phyloP scores from a whole-genome alignment of 2,113 vertebrate species.

The Sinocyclocheilus maitianheensis region DNA sequence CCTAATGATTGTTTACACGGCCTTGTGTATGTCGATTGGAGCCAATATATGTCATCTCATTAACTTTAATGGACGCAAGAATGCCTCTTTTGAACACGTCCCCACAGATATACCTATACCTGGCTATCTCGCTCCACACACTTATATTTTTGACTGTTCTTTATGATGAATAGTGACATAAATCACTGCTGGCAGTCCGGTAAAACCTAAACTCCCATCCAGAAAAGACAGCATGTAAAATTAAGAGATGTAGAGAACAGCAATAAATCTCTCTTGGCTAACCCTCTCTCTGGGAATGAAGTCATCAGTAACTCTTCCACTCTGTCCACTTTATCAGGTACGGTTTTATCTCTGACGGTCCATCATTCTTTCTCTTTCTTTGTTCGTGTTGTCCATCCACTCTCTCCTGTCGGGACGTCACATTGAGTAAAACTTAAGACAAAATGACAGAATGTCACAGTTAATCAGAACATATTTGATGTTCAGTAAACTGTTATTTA shows the following conservation, averaged over 20 bases:
- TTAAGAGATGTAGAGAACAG: conserved; percentile 46
- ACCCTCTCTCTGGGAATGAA: not conserved
- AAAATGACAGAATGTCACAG: not conserved
- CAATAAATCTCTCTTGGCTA: conserved; percentile 46
- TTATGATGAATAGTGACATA: conserved; percentile 40
- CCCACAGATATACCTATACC: conserved; percentile 13
- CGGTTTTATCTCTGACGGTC: not conserved
- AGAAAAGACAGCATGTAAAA: conserved; percentile 53
- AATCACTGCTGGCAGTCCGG: conserved; percentile 38
- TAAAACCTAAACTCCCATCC: conserved; percentile 44
- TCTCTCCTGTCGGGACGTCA: not conserved
- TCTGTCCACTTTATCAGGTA: not conserved
- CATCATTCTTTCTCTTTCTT: conserved; percentile 38
- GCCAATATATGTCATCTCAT: conserved; percentile 1
- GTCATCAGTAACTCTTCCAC: conserved; percentile 23
- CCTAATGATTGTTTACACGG: conserved; percentile 31
- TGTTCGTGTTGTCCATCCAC: not conserved
- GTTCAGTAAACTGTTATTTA: not conserved
- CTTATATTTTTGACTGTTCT: conserved; percentile 23
- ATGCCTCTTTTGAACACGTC: not conserved
- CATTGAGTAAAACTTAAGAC: not conserved
- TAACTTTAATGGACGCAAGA: conserved; percentile 11
- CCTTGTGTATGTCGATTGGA: not conserved
- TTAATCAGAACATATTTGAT: conserved; percentile 4
- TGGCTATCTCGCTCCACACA: conserved; percentile 24